Percentiles rank a stretch among this genome's conserved stretches.
phyloP scores from a whole-genome alignment of 2,113 vertebrate species.

The Anguilla rostrata region DNA sequence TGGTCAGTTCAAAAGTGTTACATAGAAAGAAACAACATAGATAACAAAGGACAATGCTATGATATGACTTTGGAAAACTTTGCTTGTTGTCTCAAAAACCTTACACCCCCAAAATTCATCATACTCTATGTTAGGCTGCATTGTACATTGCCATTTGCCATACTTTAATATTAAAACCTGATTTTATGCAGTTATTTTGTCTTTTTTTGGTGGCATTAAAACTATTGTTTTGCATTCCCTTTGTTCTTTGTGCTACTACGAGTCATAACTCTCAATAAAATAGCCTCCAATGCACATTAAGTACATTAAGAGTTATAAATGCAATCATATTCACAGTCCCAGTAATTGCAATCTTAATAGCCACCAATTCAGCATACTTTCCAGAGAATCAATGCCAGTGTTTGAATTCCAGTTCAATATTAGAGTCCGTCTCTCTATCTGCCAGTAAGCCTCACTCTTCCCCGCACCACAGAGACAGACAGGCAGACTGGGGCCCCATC shows the following conservation, averaged over 20 bases:
- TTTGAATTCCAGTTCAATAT: conserved; percentile 50
- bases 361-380: conserved; percentile 9
- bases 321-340: conserved; percentile 24
- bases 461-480: conserved; percentile 47
- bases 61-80: neutral
- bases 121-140: neutral
- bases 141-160: neutral
- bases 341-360: conserved; percentile 25
- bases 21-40: too few species aligned
- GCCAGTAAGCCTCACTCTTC: conserved; percentile 47
- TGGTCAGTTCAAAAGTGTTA: too few species aligned
- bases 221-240: neutral
- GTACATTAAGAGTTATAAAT: conserved; percentile 26
- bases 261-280: neutral
- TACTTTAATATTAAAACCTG: neutral
- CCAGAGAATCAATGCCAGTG: conserved; percentile 30
- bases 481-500: conserved; percentile 40
- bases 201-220: neutral
- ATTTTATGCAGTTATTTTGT: neutral
- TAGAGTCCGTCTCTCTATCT: conserved; percentile 8
- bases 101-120: neutral
- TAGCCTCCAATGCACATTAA: conserved; percentile 23
- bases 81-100: neutral
- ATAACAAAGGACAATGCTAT: neutral
- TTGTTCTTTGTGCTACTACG: neutral